These are phyloP conservation scores for Clarias pachynema DNA, from an alignment of 2,797 vertebrate species.

Conservation along the genomic window DNA sequence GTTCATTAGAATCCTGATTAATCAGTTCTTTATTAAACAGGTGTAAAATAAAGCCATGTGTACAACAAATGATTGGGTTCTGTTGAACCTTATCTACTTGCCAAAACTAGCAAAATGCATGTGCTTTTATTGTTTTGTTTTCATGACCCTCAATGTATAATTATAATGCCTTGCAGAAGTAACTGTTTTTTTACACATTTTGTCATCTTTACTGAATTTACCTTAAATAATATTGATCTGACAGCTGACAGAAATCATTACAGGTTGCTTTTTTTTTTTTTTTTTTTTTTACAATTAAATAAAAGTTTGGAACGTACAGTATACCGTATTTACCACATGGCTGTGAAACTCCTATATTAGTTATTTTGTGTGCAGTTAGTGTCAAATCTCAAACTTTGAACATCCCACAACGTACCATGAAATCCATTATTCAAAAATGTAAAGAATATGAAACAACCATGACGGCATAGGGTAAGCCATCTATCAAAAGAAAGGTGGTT, in stretches of 20 bases:
- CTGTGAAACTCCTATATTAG: not conserved
- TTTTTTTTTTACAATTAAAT: not conserved
- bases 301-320: not conserved
- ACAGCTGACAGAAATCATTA: not conserved
- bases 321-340: not conserved
- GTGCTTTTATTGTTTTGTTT: not conserved
- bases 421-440: not conserved
- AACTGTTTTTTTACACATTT: not conserved
- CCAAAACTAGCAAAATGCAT: not conserved
- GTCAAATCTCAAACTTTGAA: not conserved
- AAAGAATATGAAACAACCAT: not conserved
- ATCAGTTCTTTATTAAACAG: slow-evolving; percentile 72
- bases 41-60: slow-evolving; percentile 41
- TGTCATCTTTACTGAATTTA: not conserved
- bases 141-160: not conserved
- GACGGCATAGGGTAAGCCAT: not conserved
- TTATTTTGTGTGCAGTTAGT: not conserved
- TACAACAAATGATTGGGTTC: not conserved
- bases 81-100: not conserved
- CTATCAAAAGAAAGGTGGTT: not conserved
- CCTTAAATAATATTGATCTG: not conserved
- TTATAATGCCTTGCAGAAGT: not conserved
- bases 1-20: slow-evolving; percentile 50
- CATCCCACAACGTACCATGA: not conserved
- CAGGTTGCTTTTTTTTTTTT: not conserved